These are phyloP conservation scores for Sus scrofa DNA, from an alignment of 2,113 vertebrate genomes.

Conservation along the genomic window DNA sequence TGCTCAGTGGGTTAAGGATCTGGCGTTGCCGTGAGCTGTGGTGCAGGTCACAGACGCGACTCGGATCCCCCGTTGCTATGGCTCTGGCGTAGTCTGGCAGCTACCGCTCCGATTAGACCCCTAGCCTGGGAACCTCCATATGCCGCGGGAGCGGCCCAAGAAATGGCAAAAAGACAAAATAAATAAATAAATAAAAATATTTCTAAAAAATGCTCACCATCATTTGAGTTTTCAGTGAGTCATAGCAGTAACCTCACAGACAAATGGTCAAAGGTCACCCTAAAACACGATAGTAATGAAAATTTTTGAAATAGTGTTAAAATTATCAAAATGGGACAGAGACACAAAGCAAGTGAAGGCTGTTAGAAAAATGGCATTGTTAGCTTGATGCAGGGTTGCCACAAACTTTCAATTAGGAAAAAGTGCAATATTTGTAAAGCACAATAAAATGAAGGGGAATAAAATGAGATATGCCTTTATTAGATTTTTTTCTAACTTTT, in stretches of 20 bases:
- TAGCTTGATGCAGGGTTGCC: background rate
- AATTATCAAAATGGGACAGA: background rate
- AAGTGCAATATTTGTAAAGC: background rate
- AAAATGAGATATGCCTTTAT: background rate
- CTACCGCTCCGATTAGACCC: too few relatives aligned
- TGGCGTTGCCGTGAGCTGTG: too few relatives aligned
- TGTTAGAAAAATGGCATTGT: background rate
- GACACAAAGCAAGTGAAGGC: background rate
- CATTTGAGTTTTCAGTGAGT: background rate
- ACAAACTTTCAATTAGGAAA: background rate
- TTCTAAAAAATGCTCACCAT: background rate
- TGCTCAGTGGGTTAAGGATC: too few relatives aligned
- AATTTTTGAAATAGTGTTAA: background rate
- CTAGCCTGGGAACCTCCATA: too few relatives aligned
- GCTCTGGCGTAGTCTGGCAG: too few relatives aligned
- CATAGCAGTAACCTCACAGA: background rate
- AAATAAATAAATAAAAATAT: too few relatives aligned
- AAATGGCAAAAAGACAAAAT: too few relatives aligned
- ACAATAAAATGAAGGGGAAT: background rate
- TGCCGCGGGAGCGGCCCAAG: too few relatives aligned
- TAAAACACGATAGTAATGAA: background rate
- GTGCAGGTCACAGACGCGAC: too few relatives aligned
- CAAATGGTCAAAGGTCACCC: too few relatives aligned
- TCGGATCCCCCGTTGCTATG: too few relatives aligned
- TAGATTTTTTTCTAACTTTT: background rate